phyloP scores from a whole-genome alignment of 2,888 invertebrate species.

The Philopedon plagiatum region DNA sequence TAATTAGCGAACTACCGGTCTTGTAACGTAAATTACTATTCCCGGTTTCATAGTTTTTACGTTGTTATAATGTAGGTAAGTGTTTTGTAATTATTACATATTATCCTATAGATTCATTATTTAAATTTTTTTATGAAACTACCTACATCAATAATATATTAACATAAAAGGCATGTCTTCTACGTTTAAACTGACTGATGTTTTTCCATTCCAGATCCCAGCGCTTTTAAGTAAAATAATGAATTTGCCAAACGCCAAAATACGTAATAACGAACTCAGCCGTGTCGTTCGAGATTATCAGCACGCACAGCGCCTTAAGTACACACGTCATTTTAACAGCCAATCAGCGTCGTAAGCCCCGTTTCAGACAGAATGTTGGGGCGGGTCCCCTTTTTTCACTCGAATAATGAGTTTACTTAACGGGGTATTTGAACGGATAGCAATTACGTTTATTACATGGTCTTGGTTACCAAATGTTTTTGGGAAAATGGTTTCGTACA shows the following conservation, averaged over 20 bases:
- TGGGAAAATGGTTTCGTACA: constrained; percentile 5
- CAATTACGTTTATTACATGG: constrained; percentile 23
- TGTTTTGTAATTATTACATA: too few relatives aligned
- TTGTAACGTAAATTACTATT: too few relatives aligned
- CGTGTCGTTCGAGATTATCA: constrained; percentile 32
- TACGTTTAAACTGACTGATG: too few relatives aligned
- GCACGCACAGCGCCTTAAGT: constrained; percentile 28
- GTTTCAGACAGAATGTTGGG: constrained; percentile 18
- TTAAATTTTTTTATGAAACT: too few relatives aligned
- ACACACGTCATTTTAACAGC: constrained; percentile 25
- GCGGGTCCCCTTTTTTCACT: constrained; percentile 29
- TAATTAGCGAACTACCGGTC: too few relatives aligned
- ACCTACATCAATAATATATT: too few relatives aligned
- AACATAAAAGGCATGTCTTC: too few relatives aligned
- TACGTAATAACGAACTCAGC: constrained; percentile 5
- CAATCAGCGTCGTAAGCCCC: constrained; percentile 9
- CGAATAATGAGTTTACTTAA: constrained; percentile 38
- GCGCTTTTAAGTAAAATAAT: not conserved
- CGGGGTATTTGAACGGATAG: constrained; percentile 15
- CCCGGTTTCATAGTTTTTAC: too few relatives aligned
- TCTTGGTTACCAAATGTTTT: constrained; percentile 26
- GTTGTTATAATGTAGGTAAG: too few relatives aligned
- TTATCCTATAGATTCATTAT: too few relatives aligned
- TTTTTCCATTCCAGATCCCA: too few relatives aligned
- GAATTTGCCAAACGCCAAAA: constrained; percentile 1